These are phyloP conservation scores for Eulemur mongoz DNA, from an alignment of 2,797 vertebrate genomes.

Conservation along the genomic window DNA sequence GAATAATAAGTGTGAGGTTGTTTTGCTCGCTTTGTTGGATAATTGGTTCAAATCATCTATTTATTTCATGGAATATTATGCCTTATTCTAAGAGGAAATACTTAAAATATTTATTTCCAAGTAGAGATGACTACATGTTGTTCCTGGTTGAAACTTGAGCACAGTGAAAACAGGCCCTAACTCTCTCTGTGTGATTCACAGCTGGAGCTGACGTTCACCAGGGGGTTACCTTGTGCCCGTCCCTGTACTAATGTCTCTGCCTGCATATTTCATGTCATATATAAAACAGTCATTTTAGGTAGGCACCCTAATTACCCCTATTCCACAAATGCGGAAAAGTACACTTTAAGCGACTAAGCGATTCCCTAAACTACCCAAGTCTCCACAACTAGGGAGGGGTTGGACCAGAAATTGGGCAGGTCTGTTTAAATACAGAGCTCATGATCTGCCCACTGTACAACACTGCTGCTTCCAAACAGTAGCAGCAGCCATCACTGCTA, in stretches of 20 bases:
- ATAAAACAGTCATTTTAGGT: neutral
- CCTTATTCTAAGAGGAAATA: conserved; percentile 49
- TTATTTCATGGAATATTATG: conserved; percentile 31
- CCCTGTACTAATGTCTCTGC: neutral
- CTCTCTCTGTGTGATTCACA: neutral
- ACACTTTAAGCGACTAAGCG: neutral
- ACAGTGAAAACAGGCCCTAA: neutral
- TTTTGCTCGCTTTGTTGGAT: conserved; percentile 21
- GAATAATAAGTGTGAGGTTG: neutral
- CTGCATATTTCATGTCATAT: neutral
- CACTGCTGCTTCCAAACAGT: neutral
- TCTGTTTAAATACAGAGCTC: neutral
- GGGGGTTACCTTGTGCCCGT: neutral
- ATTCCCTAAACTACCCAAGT: neutral
- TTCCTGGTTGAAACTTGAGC: neutral
- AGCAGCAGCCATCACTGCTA: neutral
- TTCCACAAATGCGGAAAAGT: neutral
- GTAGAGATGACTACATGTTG: neutral
- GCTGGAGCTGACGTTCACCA: neutral
- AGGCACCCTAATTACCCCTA: no score
- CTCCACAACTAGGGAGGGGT: neutral
- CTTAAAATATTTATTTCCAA: conserved; percentile 48
- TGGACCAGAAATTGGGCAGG: neutral
- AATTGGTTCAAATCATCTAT: conserved; percentile 4
- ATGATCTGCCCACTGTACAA: neutral